These are phyloP conservation scores for Drosophila vallismaia DNA, from an alignment of 2,888 invertebrate species.

Conservation along the genomic window DNA sequence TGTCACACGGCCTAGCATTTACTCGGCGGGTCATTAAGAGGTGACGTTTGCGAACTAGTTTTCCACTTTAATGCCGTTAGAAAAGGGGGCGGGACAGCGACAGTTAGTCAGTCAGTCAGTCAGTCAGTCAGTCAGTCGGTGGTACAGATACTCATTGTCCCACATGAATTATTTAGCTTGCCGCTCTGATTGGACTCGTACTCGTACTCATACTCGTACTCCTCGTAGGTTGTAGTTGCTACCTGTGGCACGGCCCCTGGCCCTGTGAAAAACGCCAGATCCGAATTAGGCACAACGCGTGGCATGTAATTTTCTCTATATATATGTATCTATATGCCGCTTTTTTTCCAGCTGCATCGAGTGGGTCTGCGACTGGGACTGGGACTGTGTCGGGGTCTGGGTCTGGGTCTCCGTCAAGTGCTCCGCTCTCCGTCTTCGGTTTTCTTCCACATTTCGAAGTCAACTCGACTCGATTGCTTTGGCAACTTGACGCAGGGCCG, in stretches of 20 bases:
- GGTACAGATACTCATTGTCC: constrained; percentile 52
- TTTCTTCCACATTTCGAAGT: constrained; percentile 12
- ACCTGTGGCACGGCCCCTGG: constrained; percentile 9
- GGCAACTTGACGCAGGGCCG: constrained; percentile 65
- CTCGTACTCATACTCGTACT: no score
- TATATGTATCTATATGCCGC: no score
- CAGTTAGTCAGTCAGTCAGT: background rate
- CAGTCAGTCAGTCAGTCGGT: constrained; percentile 6
- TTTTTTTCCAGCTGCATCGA: constrained; percentile 23
- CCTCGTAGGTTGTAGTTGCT: no score
- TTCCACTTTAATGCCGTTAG: constrained; percentile 30
- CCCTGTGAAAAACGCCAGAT: constrained; percentile 56
- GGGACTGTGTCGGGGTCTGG: background rate
- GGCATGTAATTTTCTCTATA: constrained; percentile 2
- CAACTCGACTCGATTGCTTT: constrained; percentile 61
- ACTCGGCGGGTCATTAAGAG: constrained; percentile 6
- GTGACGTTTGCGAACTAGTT: constrained; percentile 26
- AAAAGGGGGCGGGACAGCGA: background rate
- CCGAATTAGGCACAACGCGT: constrained; percentile 55
- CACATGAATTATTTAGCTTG: constrained; percentile 69
- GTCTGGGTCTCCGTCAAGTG: background rate
- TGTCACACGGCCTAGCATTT: constrained; percentile 6
- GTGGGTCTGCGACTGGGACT: no score
- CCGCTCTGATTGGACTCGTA: constrained; percentile 48
- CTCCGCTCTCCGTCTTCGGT: background rate